Conservation (phyloP, 1,140 invertebrate genomes). For the Brachionus manjavacas region DNA sequence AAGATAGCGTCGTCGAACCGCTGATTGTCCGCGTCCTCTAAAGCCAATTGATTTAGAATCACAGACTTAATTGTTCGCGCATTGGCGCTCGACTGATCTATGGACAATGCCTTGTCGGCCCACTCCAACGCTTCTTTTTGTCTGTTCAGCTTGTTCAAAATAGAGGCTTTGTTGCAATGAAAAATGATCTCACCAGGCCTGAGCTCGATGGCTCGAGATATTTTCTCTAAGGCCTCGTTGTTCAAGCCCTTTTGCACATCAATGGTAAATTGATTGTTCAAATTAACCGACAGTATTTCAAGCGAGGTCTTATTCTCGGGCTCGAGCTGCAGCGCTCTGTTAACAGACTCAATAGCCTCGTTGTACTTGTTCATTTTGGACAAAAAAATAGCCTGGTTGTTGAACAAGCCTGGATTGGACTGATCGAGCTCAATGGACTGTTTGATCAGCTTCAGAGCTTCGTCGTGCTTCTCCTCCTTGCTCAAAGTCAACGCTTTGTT, state of each 20-base stretch:
- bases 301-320: not conserved
- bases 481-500: constrained; percentile 1
- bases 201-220: not conserved
- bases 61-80: not conserved
- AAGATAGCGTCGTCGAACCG: not conserved
- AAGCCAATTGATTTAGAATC: not conserved
- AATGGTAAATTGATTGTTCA: constrained; percentile 9
- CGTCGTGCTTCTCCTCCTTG: not conserved
- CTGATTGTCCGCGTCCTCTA: not conserved
- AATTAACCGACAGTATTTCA: not conserved
- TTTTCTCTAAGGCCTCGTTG: constrained; percentile 17
- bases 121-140: not conserved
- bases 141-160: not conserved
- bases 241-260: not conserved
- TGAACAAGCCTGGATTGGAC: not conserved
- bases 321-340: not conserved
- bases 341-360: not conserved
- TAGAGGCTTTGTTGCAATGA: constrained; percentile 4
- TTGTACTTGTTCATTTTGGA: constrained; percentile 8
- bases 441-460: not conserved
- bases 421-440: not conserved
- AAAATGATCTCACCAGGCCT: not conserved
- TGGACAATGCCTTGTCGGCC: not conserved
- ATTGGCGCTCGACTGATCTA: not conserved
- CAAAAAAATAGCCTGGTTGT: not conserved